Evolutionary conservation across 2,888 invertebrate species (phyloP).

Genomic region (Amitus sp.): DNA sequence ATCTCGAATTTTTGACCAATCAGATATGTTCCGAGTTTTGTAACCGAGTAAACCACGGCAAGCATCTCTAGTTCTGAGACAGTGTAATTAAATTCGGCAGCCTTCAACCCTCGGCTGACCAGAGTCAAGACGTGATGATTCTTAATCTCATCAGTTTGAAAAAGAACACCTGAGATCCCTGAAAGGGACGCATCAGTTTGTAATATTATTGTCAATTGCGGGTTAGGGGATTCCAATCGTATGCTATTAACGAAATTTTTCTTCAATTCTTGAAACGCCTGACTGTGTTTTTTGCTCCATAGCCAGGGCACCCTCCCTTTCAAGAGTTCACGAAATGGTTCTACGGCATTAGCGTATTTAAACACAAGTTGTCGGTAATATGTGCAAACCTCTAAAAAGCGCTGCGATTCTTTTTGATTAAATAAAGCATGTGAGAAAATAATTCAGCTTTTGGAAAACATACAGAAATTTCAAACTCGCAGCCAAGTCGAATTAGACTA

Average conservation of each 20-base stretch:
- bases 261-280: conserved; percentile 15
- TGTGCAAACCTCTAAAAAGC: conserved; percentile 29
- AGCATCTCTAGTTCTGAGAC: conserved; percentile 46
- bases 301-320: conserved; percentile 7
- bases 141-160: conserved; percentile 18
- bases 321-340: conserved; percentile 16
- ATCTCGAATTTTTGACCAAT: conserved; percentile 38
- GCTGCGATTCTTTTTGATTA: conserved; percentile 41
- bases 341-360: conserved; percentile 8
- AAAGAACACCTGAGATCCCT: conserved; percentile 40
- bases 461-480: too few relatives aligned
- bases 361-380: conserved; percentile 18
- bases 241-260: conserved; percentile 9
- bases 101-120: conserved; percentile 38
- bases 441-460: too few relatives aligned
- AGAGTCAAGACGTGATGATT: conserved; percentile 35
- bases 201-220: neutral
- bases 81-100: conserved; percentile 41
- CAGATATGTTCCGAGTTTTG: conserved; percentile 46
- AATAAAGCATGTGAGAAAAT: too few relatives aligned
- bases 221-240: conserved; percentile 1
- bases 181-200: conserved; percentile 25
- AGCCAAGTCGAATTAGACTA: too few relatives aligned
- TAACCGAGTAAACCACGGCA: conserved; percentile 42
- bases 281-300: conserved; percentile 11